Conservation (phyloP, 2,888 invertebrate genomes). For the Entomobrya proxima region DNA sequence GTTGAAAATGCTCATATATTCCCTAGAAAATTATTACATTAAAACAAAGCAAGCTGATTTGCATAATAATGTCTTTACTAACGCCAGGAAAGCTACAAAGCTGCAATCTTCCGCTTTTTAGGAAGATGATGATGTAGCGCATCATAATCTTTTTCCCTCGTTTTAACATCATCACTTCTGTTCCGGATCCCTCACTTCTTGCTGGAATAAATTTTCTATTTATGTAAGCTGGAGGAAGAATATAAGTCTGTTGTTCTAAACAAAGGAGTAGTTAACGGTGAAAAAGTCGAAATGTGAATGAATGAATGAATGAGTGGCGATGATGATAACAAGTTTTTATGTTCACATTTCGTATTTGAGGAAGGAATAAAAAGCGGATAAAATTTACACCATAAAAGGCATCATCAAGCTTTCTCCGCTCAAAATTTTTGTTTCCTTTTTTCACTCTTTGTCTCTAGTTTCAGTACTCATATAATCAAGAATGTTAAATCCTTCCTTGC, state of each 20-base stretch:
- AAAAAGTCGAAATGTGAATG: neutral
- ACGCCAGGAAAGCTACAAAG: neutral
- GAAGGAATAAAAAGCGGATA: conserved; percentile 32
- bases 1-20: neutral
- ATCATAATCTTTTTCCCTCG: conserved; percentile 32
- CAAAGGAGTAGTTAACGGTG: conserved; percentile 33
- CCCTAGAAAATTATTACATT: conserved; percentile 46
- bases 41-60: conserved; percentile 52
- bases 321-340: conserved; percentile 33
- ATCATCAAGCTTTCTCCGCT: neutral
- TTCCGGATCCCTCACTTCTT: neutral
- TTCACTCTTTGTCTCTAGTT: too few species aligned
- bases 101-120: neutral
- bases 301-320: neutral
- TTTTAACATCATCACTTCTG: conserved; percentile 13
- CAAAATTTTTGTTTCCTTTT: neutral
- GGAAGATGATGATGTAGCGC: neutral
- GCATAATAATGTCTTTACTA: conserved; percentile 46
- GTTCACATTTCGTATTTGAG: conserved; percentile 52
- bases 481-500: too few species aligned
- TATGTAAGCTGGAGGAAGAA: too few species aligned
- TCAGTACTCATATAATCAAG: too few species aligned
- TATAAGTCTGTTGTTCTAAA: neutral
- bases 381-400: neutral
- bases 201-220: conserved; percentile 9